A percentile compares a stretch with the other conserved stretches of the same genome.
phyloP scores from a whole-genome alignment of 2,113 vertebrate genomes.

The Neomonachus schauinslandi region DNA sequence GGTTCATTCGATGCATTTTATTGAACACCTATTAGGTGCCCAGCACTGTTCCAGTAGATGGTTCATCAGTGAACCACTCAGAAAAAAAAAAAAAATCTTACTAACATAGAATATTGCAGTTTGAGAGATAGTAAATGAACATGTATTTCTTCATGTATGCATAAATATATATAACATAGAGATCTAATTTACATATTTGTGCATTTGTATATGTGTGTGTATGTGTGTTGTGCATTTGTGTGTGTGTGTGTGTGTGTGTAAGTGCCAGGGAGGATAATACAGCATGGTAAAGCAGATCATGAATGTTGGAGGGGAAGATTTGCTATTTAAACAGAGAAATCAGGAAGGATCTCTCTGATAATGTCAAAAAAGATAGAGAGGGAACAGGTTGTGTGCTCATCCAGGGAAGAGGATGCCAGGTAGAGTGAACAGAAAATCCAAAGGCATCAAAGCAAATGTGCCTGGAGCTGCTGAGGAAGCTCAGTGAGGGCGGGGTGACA shows the following conservation, averaged over 20 bases:
- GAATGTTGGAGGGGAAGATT: background rate
- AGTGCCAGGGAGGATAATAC: background rate
- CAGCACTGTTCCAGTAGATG: background rate
- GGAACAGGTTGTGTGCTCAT: background rate
- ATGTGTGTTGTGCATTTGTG: background rate
- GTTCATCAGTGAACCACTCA: background rate
- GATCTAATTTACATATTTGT: background rate
- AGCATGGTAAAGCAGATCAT: background rate
- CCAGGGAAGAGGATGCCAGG: background rate
- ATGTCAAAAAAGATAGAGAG: background rate
- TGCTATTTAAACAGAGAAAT: background rate
- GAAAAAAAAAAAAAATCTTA: conserved; percentile 23
- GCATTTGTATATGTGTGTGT: background rate
- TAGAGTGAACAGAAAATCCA: background rate
- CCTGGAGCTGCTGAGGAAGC: background rate
- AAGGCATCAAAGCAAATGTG: background rate
- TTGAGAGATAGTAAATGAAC: background rate
- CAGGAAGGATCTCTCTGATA: background rate
- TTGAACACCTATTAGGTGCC: background rate
- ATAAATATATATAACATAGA: background rate
- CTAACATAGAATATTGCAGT: background rate
- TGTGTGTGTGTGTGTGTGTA: background rate
- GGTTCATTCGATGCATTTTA: background rate
- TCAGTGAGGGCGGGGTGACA: background rate
- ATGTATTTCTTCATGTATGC: background rate